Base-by-base conservation (phyloP, 1,140 invertebrate species). In the Asbolus verrucosus region DNA sequence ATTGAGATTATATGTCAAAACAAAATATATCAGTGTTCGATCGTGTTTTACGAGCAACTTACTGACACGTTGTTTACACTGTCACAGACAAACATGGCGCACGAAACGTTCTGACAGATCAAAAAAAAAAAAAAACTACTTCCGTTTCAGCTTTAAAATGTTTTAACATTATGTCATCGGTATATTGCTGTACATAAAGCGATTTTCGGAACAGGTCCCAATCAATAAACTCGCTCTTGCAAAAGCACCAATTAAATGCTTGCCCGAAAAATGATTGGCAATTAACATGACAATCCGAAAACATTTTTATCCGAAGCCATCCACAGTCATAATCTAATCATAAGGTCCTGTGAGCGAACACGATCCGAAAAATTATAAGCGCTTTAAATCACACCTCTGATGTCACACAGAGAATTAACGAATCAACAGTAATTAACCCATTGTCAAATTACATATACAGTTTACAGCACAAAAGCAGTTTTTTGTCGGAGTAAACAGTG, bases 11-110 rank as follows among this genome's bases (percentile, higher is more conserved):
- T 63, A 66, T 65, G 70, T 68, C 70, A 72, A 68, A 72, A 72
- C 65, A 72, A 72, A 72, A 72, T 72, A 72, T 69, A 72, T 72
- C 70, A 72, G 43, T 65, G 66, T 61, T 63, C 21, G 70, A 46
- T 69, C 65, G 61, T 54, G 43, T 72, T 72, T 68, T 63, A 69
- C 70, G 60, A 72, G 39, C 61, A 67, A 72, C 65, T 72, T 72
- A 72, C 65, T 50, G 70, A 68, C 70, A 60, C 70, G 70, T 60
- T 72, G 70, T 72, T 72, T 69, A 68, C 63, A 36, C 69, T 71
- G 69, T 68, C 70, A 68, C 19, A 65, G 65, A 65, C 66, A 68
- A 63, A 72, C 41, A 68, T 62, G 31, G 60, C 41, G 65, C 54
- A 15, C 27, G 18, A 68, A 68, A 61, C 66, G 41, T 60, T 68